Evolutionary conservation across 2,797 vertebrate genomes (phyloP), one percentile per base, ranked within the genome.

Genomic region (Lerista edwardsae): DNA sequence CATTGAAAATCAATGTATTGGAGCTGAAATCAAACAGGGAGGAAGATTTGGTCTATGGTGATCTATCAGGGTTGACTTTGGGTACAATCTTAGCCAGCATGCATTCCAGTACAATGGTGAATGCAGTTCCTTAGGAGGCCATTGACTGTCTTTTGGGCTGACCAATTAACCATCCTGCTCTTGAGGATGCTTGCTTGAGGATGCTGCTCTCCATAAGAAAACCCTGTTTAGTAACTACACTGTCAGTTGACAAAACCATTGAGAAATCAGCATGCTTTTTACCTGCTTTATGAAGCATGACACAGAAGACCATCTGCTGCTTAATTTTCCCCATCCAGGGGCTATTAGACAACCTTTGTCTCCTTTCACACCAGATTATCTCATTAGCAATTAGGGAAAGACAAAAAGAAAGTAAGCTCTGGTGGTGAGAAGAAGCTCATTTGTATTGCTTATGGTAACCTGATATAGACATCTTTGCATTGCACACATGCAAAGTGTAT

Each of bases 231-330:
- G 21, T 47, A 12, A 6, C 29, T 80, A 65, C 19, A 67, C 80
- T 82, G 78, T 86, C 19, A 36, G 65, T 62, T 83, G 72, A 72
- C 51, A 25, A 62, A 61, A 36, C 73, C 75, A 27, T 75, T 64
- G 19, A 86, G 12, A 83, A 89, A 88, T 87, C 64, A 10, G 78
- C 86, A 47, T 80, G 64, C 76, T 67, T 73, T 77, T 91, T 88
- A 84, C 44, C 82, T 88, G 73, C 76, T 88, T 86, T 88, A 79
- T 87, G 68, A 57, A 86, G 81, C 79, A 75, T 84, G 76, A 83
- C 76, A 83, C 65, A 55, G 75, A 82, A 75, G 27, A 59, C 73
- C 69, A 77, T 47, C 59, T 83, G 65, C 44, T 79, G 51, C 64
- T 64, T 87, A 55, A 44, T 85, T 88, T 84, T 41, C 36, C 77